These are phyloP conservation scores for Xylocampa areola DNA, from an alignment of 2,888 invertebrate genomes.

Conservation along the genomic window DNA sequence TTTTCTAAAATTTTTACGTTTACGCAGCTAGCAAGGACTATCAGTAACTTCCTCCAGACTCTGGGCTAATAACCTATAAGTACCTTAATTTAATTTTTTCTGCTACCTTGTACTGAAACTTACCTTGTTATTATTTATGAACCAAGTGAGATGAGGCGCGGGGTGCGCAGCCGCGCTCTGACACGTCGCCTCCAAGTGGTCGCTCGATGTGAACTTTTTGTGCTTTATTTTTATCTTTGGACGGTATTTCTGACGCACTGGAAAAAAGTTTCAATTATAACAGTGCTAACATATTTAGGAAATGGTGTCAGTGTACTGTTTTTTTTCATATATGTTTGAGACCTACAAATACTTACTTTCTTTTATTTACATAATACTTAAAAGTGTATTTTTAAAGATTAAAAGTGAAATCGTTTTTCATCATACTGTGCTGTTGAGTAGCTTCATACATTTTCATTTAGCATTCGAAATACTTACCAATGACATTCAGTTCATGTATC, in stretches of 20 bases:
- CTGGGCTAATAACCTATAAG: background rate
- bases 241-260: constrained; percentile 92
- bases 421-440: background rate
- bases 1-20: too few relatives aligned
- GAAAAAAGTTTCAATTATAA: constrained; percentile 43
- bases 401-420: too few relatives aligned
- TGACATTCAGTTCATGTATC: constrained; percentile 93
- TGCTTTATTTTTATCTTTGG: constrained; percentile 93
- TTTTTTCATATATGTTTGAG: too few relatives aligned
- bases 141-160: constrained; percentile 94
- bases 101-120: constrained; percentile 15
- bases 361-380: too few relatives aligned
- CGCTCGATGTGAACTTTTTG: constrained; percentile 91
- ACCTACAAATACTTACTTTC: too few relatives aligned
- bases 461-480: constrained; percentile 90
- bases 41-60: background rate
- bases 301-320: too few relatives aligned
- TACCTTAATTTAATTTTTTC: too few relatives aligned
- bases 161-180: constrained; percentile 93
- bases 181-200: constrained; percentile 93
- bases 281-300: too few relatives aligned
- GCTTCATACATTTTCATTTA: too few relatives aligned
- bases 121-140: constrained; percentile 93
- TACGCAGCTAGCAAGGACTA: too few relatives aligned
- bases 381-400: too few relatives aligned